Base-by-base conservation (phyloP, 2,888 invertebrate genomes). In the Agrotis ipsilon region DNA sequence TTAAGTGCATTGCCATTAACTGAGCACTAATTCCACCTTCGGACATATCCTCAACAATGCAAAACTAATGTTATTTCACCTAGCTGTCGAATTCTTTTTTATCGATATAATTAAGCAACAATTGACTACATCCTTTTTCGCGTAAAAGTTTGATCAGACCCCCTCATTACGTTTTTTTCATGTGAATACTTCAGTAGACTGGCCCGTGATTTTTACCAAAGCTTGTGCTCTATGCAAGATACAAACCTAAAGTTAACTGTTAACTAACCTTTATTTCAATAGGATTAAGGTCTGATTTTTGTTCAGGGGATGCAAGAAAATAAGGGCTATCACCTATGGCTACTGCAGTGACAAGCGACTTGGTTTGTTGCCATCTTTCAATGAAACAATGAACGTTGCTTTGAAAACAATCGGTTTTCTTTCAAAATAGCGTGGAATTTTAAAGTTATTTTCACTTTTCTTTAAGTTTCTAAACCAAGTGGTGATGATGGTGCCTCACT, bases 131-230 rank as follows among this genome's bases (percentile, higher is more conserved):
- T 86, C 88, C 84, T 86, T 91, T 84, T 39, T 46, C 65, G 16
- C 85, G 88, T 94, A 87, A 91, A 94, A 93, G 77, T 92, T 94
- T 92, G 87, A 93, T 91, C 89, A 91, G 88, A 82, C 69, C 79
- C 89, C 87, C 92, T 94, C 93, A 94, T 94, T 94, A 94, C 91
- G 92, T 92, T 94, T 94, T 87, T 92, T 93, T 91, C 89, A 87
- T 87, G 89, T 93, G 91, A 93, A 94, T 94, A 89, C 91, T 93
- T 91, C 87, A 93, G 88, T 84, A 92, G 90, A 79, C 81, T 83
- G 77, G 87, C 87, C 91, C 87, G 92, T 92, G 93, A 92, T 93
- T 93, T 93, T 92, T 88, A 86, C 86, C 80, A 78, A 78, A 84
- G 83, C 76, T 82, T 83, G 78, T 81, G 71, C 54, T 68, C 66